Conservation (phyloP, 2,888 invertebrate genomes). For the Lucinisca nassula region DNA sequence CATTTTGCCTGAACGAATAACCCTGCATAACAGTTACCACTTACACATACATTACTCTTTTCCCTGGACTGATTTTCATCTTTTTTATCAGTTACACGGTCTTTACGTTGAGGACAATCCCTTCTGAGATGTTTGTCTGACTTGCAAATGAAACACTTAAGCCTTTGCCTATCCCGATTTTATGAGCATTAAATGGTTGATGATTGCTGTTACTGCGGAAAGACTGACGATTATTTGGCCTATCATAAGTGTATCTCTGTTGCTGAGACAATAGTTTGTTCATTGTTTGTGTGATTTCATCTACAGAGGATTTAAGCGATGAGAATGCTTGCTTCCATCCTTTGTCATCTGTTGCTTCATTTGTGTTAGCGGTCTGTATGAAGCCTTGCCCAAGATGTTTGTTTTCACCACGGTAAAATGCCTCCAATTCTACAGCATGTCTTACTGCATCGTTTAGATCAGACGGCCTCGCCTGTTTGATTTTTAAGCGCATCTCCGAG, state of each 20-base stretch:
- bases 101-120: not conserved
- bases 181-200: not conserved
- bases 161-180: not conserved
- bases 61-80: not conserved
- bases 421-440: constrained; percentile 33
- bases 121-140: constrained; percentile 3
- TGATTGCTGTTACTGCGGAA: too few species aligned
- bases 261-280: not conserved
- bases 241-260: not conserved
- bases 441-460: constrained; percentile 41
- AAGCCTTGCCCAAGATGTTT: not conserved
- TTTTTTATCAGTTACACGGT: not conserved
- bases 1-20: not conserved
- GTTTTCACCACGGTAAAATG: constrained; percentile 24
- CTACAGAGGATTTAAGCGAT: not conserved
- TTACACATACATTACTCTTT: not conserved
- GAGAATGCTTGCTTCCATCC: not conserved
- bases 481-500: constrained; percentile 30
- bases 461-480: constrained; percentile 18
- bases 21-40: not conserved
- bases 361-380: not conserved
- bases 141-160: not conserved
- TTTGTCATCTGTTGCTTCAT: not conserved
- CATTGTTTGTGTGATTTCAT: not conserved
- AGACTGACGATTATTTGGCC: not conserved